Base-by-base conservation (phyloP, 2,888 invertebrate species). In the Drosophila hawaiiensis region DNA sequence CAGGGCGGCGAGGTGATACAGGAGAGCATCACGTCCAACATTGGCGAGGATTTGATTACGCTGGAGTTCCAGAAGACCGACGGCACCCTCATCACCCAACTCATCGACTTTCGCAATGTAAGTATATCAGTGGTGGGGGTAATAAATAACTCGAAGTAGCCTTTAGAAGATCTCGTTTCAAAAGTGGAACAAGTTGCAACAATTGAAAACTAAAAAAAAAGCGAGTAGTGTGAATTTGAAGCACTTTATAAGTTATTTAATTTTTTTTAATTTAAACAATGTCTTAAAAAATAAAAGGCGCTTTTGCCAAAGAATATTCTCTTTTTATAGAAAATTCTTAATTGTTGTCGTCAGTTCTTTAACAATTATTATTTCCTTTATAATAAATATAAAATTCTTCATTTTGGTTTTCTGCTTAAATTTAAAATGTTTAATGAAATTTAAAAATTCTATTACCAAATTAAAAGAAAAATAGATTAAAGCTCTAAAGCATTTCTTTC, bases 101-200 rank as follows among this genome's bases (percentile, higher is more conserved):
- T 99, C 75, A 97, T 99, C 73, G 98, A 99, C 94, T 98, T 98
- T 93, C 96, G 97, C 94, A 97, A 98, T 95, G 98, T 98, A 94
- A 96, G 96, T 95, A 58, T 16, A 22, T 6, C 22, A 43, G 25
- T 1, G 9, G 16, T 25, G 25, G 25, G 25, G 47, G 14, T 25
- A 29, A 4, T 14, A 25, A 16, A 14, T 19, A 60, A 47, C 9
- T 16, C 7, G 4, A 7, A 47, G 7, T 14, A 0, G 4, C 3
- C 22, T 16, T 47, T 4, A 4, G 7, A 22, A 3, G 9, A 5
- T 41, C 41, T n/a, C 41, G n/a, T 41, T 41, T n/a, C 41, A 10
- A 41, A 16, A 35, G 16, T 35, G 16, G 0, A 16, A 35, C 4
- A 35, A 35, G 35, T 5, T 14, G 35, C 35, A 35, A 35, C 16